Percentiles rank a stretch among this genome's conserved stretches.
These are phyloP conservation scores for Styela clava DNA, from an alignment of 23 tunicate species.

Conservation along the genomic window DNA sequence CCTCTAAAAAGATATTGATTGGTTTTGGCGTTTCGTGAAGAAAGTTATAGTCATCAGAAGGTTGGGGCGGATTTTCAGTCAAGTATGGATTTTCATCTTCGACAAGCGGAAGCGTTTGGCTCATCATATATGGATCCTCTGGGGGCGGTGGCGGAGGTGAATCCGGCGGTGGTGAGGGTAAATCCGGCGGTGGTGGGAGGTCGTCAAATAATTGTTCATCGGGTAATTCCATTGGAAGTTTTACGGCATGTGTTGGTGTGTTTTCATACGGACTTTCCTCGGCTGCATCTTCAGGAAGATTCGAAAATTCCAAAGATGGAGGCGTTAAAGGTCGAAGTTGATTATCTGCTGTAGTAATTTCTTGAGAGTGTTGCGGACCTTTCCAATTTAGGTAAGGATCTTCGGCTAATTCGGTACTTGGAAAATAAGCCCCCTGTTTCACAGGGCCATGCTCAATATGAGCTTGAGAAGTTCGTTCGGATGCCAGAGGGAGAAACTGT, in stretches of 20 bases:
- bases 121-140: background rate
- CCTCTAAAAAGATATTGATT: background rate
- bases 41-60: background rate
- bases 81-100: background rate
- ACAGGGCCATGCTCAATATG: background rate
- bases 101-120: background rate
- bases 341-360: background rate
- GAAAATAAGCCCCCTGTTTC: background rate
- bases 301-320: conserved; percentile 21
- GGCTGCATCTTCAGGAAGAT: background rate
- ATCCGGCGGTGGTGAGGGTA: background rate
- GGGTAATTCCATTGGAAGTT: background rate
- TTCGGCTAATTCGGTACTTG: background rate
- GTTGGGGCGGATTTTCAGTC: background rate
- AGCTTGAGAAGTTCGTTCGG: background rate
- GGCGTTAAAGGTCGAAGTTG: conserved; percentile 37
- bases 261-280: conserved; percentile 4
- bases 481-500: background rate
- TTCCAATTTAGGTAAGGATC: background rate
- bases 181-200: background rate
- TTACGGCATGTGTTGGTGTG: background rate
- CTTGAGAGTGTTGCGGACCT: background rate
- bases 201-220: background rate
- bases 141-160: background rate
- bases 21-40: background rate